phyloP scores from a whole-genome alignment of 2,888 invertebrate species.

The Trimorus sp. region DNA sequence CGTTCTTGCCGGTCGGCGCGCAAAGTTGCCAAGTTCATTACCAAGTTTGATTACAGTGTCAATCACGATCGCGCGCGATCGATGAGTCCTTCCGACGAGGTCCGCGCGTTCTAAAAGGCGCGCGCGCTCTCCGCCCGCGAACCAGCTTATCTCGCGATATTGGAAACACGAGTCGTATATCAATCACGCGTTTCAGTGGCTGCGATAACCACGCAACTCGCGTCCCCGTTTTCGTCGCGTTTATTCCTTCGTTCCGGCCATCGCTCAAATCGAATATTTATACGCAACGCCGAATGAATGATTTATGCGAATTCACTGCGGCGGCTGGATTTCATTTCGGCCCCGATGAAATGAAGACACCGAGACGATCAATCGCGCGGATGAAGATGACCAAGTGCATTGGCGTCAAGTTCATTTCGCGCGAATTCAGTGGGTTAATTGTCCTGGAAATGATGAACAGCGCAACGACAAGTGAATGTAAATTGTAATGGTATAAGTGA shows the following conservation, averaged over 20 bases:
- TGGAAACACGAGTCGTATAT: conserved; percentile 29
- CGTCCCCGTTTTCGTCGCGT: conserved; percentile 7
- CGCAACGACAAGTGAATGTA: too few species aligned
- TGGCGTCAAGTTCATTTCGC: too few species aligned
- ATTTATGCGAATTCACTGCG: conserved; percentile 21
- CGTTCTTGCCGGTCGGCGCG: conserved; percentile 46
- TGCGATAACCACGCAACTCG: conserved; percentile 29
- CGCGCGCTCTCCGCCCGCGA: neutral
- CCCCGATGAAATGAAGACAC: conserved; percentile 7
- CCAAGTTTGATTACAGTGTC: conserved; percentile 66
- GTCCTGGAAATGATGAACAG: too few species aligned
- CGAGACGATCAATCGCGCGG: neutral
- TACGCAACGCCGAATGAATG: conserved; percentile 28
- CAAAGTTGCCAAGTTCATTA: conserved; percentile 64
- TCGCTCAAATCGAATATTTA: conserved; percentile 44
- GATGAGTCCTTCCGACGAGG: conserved; percentile 1
- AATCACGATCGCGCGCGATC: conserved; percentile 55
- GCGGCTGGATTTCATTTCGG: conserved; percentile 12
- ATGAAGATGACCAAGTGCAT: neutral
- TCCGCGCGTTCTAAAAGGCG: neutral
- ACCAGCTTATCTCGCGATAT: conserved; percentile 37
- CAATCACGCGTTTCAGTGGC: conserved; percentile 47
- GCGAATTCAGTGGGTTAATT: too few species aligned
- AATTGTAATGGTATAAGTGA: too few species aligned
- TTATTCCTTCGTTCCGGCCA: conserved; percentile 44